phyloP scores from a whole-genome alignment of 2,113 vertebrate species.

The Genyomyrus donnyi region DNA sequence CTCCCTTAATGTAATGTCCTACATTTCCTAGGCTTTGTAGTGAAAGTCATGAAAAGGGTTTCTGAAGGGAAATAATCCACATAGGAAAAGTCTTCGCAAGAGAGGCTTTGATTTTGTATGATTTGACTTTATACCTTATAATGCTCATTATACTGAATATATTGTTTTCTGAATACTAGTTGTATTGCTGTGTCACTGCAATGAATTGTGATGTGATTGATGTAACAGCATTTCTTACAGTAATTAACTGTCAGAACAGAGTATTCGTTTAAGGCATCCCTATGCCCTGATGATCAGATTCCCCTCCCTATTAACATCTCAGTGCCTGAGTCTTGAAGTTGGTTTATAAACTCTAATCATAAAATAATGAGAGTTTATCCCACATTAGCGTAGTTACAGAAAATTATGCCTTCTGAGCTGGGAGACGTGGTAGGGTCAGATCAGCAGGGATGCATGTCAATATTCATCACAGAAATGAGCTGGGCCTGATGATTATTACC shows the following conservation, averaged over 20 bases:
- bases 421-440: neutral
- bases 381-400: neutral
- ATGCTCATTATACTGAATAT: neutral
- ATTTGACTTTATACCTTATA: neutral
- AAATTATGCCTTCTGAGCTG: neutral
- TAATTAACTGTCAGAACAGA: slow-evolving; percentile 3
- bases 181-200: neutral
- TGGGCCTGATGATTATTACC: neutral
- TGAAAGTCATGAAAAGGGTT: neutral
- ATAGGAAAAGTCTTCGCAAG: neutral
- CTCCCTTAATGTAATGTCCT: neutral
- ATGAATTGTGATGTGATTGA: neutral
- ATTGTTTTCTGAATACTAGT: neutral
- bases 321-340: neutral
- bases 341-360: neutral
- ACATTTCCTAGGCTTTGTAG: neutral
- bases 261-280: neutral
- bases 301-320: neutral
- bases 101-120: neutral
- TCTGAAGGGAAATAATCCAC: neutral
- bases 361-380: neutral
- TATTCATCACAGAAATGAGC: neutral
- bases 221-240: neutral
- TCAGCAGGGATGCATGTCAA: neutral
- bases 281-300: neutral